These are phyloP conservation scores for Saccopteryx bilineata DNA, from an alignment of 2,113 vertebrate genomes.

Conservation along the genomic window DNA sequence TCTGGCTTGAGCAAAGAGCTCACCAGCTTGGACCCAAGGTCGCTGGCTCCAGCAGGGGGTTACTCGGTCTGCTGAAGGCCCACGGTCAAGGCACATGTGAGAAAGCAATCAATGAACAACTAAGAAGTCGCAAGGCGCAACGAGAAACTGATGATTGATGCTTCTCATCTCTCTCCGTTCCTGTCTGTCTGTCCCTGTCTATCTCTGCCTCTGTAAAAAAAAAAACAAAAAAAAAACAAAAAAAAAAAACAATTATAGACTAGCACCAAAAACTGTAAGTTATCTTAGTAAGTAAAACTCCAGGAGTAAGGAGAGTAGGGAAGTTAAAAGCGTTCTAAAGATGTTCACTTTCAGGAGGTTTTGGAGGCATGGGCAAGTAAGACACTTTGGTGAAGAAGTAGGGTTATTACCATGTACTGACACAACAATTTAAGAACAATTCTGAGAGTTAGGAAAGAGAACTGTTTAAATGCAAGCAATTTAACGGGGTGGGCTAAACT, in stretches of 20 bases:
- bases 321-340: not conserved
- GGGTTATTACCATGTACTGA: not conserved
- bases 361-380: not conserved
- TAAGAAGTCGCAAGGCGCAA: no score
- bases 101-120: no score
- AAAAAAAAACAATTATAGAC: not conserved
- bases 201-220: no score
- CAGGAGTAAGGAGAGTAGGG: not conserved
- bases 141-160: no score
- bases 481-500: not conserved
- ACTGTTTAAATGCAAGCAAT: not conserved
- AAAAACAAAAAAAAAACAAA: no score
- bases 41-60: no score
- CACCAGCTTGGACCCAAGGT: no score
- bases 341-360: not conserved
- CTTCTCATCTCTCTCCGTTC: no score
- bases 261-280: not conserved
- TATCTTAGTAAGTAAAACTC: slow-evolving; percentile 33
- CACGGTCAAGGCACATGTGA: no score
- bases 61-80: no score
- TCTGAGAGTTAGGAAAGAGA: slow-evolving; percentile 20
- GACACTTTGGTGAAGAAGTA: not conserved
- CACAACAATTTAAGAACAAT: not conserved
- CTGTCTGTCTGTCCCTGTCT: no score
- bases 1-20: no score